These are phyloP conservation scores for Drosophila pseudoananassae DNA, from an alignment of 1,140 invertebrate species.

Conservation along the genomic window DNA sequence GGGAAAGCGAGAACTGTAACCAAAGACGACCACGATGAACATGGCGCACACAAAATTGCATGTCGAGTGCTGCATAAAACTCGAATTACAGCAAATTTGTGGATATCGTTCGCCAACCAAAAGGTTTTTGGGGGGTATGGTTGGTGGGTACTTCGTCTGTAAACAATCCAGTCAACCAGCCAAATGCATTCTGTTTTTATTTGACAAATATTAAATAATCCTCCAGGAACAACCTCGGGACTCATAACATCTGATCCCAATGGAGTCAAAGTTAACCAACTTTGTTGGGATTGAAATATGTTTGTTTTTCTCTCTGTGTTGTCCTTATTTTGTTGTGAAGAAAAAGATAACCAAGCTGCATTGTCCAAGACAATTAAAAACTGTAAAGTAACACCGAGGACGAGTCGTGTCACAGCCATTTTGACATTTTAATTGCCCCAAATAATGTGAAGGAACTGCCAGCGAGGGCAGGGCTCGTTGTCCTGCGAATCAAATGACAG, in stretches of 20 bases:
- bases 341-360: slow-evolving; percentile 59
- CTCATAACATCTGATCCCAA: not conserved
- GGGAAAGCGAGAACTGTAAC: slow-evolving; percentile 51
- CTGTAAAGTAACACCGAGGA: slow-evolving; percentile 60
- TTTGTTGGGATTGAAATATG: not conserved
- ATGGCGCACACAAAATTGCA: slow-evolving; percentile 66
- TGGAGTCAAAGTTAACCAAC: not conserved
- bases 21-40: slow-evolving; percentile 51
- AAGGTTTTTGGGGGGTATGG: not conserved
- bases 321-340: slow-evolving; percentile 10
- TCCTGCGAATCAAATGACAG: slow-evolving; percentile 55
- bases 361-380: slow-evolving; percentile 69
- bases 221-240: not conserved
- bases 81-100: slow-evolving; percentile 71
- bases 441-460: slow-evolving; percentile 37
- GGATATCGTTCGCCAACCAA: slow-evolving; percentile 34
- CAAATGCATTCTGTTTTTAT: slow-evolving; percentile 46
- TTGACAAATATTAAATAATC: slow-evolving; percentile 49
- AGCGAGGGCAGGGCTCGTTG: slow-evolving; percentile 27
- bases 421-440: slow-evolving; percentile 72
- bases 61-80: slow-evolving; percentile 76
- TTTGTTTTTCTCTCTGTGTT: not conserved
- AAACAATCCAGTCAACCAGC: slow-evolving; percentile 8
- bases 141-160: not conserved
- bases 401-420: slow-evolving; percentile 50